Percentiles rank a stretch among this genome's conserved stretches.
Evolutionary conservation across 2,113 vertebrate species (phyloP).

Genomic region (Verasper variegatus): DNA sequence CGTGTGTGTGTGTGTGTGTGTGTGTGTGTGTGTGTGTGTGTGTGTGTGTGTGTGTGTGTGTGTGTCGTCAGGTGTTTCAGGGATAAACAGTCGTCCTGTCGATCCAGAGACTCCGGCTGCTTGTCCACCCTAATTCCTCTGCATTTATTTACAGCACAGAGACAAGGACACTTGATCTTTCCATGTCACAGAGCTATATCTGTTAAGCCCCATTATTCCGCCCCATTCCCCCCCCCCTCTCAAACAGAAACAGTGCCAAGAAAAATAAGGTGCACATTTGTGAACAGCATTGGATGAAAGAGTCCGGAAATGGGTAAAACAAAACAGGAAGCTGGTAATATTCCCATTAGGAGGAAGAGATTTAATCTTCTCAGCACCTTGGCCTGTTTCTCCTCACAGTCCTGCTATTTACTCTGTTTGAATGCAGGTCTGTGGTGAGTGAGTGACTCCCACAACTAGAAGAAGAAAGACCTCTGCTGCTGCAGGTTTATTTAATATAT

Average conservation of each 20-base stretch:
- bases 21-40: too few relatives aligned
- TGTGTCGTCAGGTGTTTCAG: conserved; percentile 16
- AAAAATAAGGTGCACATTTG: conserved; percentile 36
- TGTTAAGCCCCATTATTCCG: conserved; percentile 36
- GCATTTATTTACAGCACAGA: conserved; percentile 56
- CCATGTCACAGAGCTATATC: conserved; percentile 38
- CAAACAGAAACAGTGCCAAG: conserved; percentile 35
- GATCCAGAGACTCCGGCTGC: conserved; percentile 5
- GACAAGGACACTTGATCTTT: conserved; percentile 54
- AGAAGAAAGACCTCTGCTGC: neutral
- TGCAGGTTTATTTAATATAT: conserved; percentile 26
- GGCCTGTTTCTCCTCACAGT: conserved; percentile 6
- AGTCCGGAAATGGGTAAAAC: conserved; percentile 22
- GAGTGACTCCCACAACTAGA: conserved; percentile 4
- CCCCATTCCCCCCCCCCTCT: neutral
- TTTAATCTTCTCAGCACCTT: conserved; percentile 22
- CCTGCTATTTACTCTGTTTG: neutral
- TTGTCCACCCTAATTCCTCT: conserved; percentile 37
- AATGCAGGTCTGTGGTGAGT: neutral
- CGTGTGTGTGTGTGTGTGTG: too few relatives aligned
- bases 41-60: neutral
- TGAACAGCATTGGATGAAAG: neutral
- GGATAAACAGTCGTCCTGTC: conserved; percentile 26
- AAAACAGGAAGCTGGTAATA: conserved; percentile 26
- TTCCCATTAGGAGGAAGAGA: conserved; percentile 15